Base-by-base conservation (phyloP, 2,797 vertebrate species). In the Pangasius larnaudii region DNA sequence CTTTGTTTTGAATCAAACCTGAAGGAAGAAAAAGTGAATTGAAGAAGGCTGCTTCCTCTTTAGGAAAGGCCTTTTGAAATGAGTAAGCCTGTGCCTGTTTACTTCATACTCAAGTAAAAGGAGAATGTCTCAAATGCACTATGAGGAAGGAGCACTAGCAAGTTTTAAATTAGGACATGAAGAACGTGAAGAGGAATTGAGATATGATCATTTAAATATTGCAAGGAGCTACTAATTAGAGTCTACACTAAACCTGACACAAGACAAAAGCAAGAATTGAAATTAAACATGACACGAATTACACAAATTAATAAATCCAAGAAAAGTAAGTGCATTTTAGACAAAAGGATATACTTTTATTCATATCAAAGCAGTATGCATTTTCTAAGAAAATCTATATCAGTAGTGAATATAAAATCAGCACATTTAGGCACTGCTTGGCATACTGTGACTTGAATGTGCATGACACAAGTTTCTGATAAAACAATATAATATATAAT, bases 131-230 rank as follows among this genome's bases (percentile, higher is more conserved):
- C 30, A 22, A 24, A 24, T 88, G 51, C 51, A 13, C 49, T 30
- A 65, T 80, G 74, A 71, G 74, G 87, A 88, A 88, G 46, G 36
- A 63, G 39, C 42, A 49, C n/a, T 14, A 51, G 71, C 36, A 36
- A 58, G 59, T 11, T 22, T 77, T 74, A 84, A 53, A 56, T 63
- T 18, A 78, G 58, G 24, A 39, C 39, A 51, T 14, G 46, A 46
- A 9, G 46, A 9, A n/a, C 10, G 11, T 84, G 58, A 83, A 83
- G 39, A 49, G 59, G 80, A 83, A 65, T 83, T n/a, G 80, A 84
- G 42, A 84, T 51, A 30, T 49, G 81, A 67, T 67, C 27, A 67
- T 84, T 84, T 84, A 84, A 67, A 51, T 84, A 67, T 67, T 49
- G n/a, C 63, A 69, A 30, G 51, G 24, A 86, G 36, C 75, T 71